Percentiles rank a stretch among this genome's conserved stretches.
phyloP scores from a whole-genome alignment of 2,113 vertebrate species.

The Phycodurus eques region DNA sequence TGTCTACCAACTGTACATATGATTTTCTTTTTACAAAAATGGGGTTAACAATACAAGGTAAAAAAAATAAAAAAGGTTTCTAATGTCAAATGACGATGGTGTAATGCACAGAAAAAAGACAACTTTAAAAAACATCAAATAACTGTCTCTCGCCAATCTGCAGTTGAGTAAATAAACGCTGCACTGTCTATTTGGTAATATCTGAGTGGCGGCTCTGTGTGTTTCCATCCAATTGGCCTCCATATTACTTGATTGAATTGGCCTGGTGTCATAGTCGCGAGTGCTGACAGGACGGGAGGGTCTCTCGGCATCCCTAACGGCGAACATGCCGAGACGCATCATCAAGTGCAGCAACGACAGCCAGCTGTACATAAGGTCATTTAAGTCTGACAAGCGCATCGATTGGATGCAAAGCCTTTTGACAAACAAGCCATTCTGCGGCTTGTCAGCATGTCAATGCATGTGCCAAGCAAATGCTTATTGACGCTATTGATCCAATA shows the following conservation, averaged over 20 bases:
- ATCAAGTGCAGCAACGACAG: slow-evolving; percentile 34
- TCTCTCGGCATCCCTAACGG: background rate
- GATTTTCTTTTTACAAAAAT: too few relatives aligned
- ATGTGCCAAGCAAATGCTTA: slow-evolving; percentile 42
- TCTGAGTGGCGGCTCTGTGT: background rate
- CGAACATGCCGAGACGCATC: slow-evolving; percentile 13
- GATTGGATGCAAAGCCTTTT: slow-evolving; percentile 62
- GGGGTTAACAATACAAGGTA: too few relatives aligned
- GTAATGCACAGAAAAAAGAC: too few relatives aligned
- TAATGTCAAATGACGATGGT: too few relatives aligned
- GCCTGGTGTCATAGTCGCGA: background rate
- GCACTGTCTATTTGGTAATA: background rate
- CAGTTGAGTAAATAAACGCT: too few relatives aligned
- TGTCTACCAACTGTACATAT: too few relatives aligned
- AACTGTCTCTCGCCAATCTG: too few relatives aligned
- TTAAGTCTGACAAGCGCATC: slow-evolving; percentile 49
- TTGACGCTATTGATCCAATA: slow-evolving; percentile 45
- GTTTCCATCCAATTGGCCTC: background rate
- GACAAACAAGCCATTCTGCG: slow-evolving; percentile 63
- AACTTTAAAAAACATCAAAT: too few relatives aligned
- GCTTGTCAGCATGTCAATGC: slow-evolving; percentile 61
- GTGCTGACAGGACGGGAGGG: background rate
- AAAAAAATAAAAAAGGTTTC: too few relatives aligned
- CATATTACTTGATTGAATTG: slow-evolving; percentile 29
- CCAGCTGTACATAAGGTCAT: slow-evolving; percentile 36